phyloP scores from a whole-genome alignment of 2,888 invertebrate genomes.

The Ditula angustiorana region DNA sequence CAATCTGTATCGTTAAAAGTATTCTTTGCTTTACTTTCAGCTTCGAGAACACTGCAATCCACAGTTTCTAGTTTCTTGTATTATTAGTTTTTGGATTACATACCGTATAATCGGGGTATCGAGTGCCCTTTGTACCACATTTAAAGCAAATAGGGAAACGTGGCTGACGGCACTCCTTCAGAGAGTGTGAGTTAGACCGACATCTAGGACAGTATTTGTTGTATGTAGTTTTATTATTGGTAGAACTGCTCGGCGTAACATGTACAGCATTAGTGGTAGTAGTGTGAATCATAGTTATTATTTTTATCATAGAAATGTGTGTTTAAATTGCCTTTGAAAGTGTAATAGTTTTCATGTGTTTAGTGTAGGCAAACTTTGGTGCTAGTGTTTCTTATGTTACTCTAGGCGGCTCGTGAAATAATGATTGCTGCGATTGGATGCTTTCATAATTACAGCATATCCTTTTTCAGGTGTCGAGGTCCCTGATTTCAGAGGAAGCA shows the following conservation, averaged over 20 bases:
- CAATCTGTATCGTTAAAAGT: neutral
- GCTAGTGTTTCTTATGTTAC: neutral
- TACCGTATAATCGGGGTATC: too few relatives aligned
- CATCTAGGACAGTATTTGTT: neutral
- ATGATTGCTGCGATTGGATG: neutral
- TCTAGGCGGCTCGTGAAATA: neutral
- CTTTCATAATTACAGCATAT: conserved; percentile 2
- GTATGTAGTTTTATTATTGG: neutral
- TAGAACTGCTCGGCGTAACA: neutral
- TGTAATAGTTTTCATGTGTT: neutral
- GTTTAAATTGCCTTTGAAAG: neutral
- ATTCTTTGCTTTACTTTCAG: neutral
- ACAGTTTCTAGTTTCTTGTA: neutral
- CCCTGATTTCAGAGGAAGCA: neutral
- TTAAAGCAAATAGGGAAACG: too few relatives aligned
- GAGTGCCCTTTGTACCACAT: too few relatives aligned
- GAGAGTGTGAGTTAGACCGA: neutral
- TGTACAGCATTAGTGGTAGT: neutral
- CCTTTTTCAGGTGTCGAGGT: neutral
- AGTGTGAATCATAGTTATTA: neutral
- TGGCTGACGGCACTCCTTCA: neutral
- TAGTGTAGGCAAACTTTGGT: neutral
- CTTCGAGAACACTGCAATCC: neutral
- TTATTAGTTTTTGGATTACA: neutral
- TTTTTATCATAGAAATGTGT: neutral